Percentiles rank a stretch among this genome's conserved stretches.
Conservation (phyloP, 2,797 vertebrate species). For the Bovichtus variegatus region DNA sequence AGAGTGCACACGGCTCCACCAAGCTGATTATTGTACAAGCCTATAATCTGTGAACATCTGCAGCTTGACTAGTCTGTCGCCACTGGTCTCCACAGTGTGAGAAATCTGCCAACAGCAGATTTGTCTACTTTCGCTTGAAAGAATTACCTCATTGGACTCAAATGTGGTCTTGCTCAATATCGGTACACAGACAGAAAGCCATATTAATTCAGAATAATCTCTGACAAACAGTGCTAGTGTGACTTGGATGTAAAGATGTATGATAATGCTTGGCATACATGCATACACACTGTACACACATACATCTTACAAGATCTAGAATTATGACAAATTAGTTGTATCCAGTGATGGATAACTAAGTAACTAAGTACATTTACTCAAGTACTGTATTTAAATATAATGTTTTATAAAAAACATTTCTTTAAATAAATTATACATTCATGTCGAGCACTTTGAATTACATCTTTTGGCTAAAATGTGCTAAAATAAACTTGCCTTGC, state of each 20-base stretch:
- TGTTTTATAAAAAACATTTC: too few relatives aligned
- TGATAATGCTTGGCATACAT: background rate
- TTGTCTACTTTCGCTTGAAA: slow-evolving; percentile 57
- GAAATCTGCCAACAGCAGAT: slow-evolving; percentile 58
- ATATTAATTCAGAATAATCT: slow-evolving; percentile 16
- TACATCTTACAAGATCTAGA: background rate
- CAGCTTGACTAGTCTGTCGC: slow-evolving; percentile 58
- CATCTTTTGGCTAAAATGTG: background rate
- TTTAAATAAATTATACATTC: too few relatives aligned
- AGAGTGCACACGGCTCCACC: slow-evolving; percentile 65
- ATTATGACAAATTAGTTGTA: too few relatives aligned
- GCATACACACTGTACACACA: background rate
- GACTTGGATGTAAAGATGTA: too few relatives aligned
- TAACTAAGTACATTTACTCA: background rate
- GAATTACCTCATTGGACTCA: slow-evolving; percentile 41
- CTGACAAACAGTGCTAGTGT: background rate
- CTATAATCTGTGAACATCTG: slow-evolving; percentile 82
- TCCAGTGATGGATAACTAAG: background rate
- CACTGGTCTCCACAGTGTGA: slow-evolving; percentile 43
- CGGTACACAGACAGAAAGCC: background rate
- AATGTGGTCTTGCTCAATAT: slow-evolving; percentile 26
- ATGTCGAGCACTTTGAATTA: too few relatives aligned
- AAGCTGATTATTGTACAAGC: slow-evolving; percentile 79
- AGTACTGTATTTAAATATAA: background rate
- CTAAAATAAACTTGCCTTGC: too few relatives aligned